phyloP scores from a whole-genome alignment of 2,888 invertebrate species.

The Trachelus troglodyta region DNA sequence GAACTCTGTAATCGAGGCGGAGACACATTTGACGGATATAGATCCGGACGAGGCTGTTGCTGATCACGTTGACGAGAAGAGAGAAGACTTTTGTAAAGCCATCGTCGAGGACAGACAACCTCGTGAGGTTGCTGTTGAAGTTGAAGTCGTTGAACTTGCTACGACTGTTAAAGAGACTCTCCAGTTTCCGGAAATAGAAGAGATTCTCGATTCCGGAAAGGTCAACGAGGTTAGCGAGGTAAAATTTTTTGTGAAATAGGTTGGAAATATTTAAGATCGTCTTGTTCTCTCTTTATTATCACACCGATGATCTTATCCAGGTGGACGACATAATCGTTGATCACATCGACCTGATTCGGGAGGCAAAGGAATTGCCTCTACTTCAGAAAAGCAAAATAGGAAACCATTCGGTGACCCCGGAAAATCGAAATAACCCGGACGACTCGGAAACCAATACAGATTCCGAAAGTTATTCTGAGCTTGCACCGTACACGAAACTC shows the following conservation, averaged over 20 bases:
- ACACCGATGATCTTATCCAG: constrained; percentile 19
- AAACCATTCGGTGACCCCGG: constrained; percentile 39
- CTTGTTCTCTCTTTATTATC: background rate
- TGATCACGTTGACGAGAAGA: constrained; percentile 10
- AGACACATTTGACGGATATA: constrained; percentile 15
- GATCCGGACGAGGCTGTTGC: constrained; percentile 18
- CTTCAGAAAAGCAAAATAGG: constrained; percentile 42
- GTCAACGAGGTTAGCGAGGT: constrained; percentile 54
- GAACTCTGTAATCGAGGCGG: constrained; percentile 30
- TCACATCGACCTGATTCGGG: constrained; percentile 58
- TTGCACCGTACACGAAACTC: constrained; percentile 51
- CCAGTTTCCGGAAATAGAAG: constrained; percentile 61
- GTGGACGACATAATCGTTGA: constrained; percentile 50
- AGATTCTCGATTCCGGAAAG: constrained; percentile 55
- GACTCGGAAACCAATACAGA: constrained; percentile 10
- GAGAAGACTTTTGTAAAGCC: constrained; percentile 31
- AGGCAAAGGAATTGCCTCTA: constrained; percentile 53
- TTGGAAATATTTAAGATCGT: background rate
- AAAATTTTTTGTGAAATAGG: background rate
- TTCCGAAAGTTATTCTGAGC: constrained; percentile 40
- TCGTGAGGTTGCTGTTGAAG: constrained; percentile 44
- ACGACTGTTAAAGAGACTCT: constrained; percentile 59
- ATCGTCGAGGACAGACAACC: constrained; percentile 30
- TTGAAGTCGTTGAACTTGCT: constrained; percentile 57
- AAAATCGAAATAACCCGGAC: constrained; percentile 2